A percentile compares a stretch with the other conserved stretches of the same genome.
These are phyloP conservation scores for Congeria kusceri DNA, from an alignment of 2,888 invertebrate genomes.

Conservation along the genomic window DNA sequence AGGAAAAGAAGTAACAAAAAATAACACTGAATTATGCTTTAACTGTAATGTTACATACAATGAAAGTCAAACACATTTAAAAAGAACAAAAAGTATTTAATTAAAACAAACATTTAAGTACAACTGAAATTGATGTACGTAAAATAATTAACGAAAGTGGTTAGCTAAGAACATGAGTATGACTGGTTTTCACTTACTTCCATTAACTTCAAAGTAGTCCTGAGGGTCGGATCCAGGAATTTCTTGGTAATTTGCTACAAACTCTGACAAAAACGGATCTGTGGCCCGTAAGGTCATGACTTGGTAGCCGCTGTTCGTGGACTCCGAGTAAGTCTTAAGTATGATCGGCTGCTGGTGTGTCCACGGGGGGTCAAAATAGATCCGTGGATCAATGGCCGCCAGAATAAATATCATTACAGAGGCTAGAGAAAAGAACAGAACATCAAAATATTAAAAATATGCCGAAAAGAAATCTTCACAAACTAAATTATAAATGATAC, in stretches of 20 bases:
- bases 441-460: too few species aligned
- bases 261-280: constrained; percentile 60
- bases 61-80: background rate
- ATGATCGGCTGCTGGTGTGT: constrained; percentile 54
- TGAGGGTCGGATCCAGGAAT: constrained; percentile 44
- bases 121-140: too few species aligned
- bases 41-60: background rate
- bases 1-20: background rate
- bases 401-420: constrained; percentile 68
- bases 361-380: constrained; percentile 67
- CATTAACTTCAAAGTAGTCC: constrained; percentile 61
- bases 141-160: too few species aligned
- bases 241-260: constrained; percentile 54
- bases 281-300: constrained; percentile 67
- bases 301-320: constrained; percentile 14
- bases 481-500: too few species aligned
- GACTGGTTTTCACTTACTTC: constrained; percentile 36
- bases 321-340: constrained; percentile 51
- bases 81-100: background rate
- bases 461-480: too few species aligned
- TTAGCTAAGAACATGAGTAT: background rate
- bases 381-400: constrained; percentile 51
- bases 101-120: background rate
- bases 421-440: constrained; percentile 47
- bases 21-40: background rate